Base-by-base conservation (phyloP, 2,797 vertebrate species). In the Uromys caudimaculatus region DNA sequence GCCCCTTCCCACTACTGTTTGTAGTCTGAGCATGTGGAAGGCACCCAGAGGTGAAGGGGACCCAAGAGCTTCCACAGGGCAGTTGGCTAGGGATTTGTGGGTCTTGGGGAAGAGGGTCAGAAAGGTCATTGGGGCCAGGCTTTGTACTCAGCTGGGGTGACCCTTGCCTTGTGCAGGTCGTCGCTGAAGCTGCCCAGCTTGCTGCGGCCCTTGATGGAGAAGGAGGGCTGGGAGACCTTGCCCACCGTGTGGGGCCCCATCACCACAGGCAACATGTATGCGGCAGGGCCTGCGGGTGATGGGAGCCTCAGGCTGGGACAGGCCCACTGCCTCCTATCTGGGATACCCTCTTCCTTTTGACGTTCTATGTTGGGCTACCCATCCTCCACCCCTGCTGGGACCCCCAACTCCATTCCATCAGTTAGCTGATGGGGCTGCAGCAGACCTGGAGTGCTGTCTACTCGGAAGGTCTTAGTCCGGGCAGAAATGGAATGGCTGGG, bases 101-200 rank as follows among this genome's bases (percentile, higher is more conserved):
- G 54, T 35, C 41, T 81, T 10, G 29, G 82, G 84, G 19, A 44
- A 32, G 75, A 62, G 86, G 62, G 16, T 32, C 64, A 32, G 62
- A 47, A 32, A 83, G 90, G 50, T 92, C 44, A 54, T 23, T 21
- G 84, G 32, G 60, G 13, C 60, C 4, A 47, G 32, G 73, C 27
- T 35, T 29, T 2, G 11, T 76, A 54, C 13, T 41, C 13, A 27
- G 23, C 64, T 0, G 10, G n/a, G 32, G 81, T 38, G n/a, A 41
- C 56, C 19, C 97, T 96, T 97, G 97, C 98, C 98, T 98, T 98
- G 90, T 98, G 97, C 50, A 98, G 95, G 78, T 98, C 98, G 0
- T 98, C 97, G 1, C 97, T 97, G 93, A 98, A 98, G 94, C 96
- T n/a, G 35, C 98, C 98, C 82, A 96, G 81, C 75, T 97, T 98